These are phyloP conservation scores for Camelus dromedarius DNA, from an alignment of 2,113 vertebrate genomes.

Conservation along the genomic window DNA sequence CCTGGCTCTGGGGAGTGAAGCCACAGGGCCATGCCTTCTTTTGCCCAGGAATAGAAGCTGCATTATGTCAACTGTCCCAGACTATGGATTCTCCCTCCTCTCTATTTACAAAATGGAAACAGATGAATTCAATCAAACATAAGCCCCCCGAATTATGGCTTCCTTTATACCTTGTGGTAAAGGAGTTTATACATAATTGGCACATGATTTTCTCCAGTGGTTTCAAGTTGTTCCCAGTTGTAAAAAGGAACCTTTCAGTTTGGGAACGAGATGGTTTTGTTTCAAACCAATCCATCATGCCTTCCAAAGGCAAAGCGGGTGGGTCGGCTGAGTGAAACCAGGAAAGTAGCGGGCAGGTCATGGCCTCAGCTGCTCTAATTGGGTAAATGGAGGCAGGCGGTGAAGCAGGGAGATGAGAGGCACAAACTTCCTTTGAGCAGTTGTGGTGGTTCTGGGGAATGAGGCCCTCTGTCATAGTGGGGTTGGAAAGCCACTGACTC, in stretches of 20 bases:
- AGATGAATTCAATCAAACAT: constrained; percentile 87
- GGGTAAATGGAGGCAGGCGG: background rate
- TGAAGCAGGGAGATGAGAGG: background rate
- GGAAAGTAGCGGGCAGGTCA: background rate
- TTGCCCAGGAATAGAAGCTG: constrained; percentile 68
- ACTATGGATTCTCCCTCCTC: constrained; percentile 73
- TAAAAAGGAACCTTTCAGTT: constrained; percentile 85
- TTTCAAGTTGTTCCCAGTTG: constrained; percentile 80
- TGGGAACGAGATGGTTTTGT: constrained; percentile 79
- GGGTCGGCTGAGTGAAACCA: background rate
- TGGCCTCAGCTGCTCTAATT: background rate
- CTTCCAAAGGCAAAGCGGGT: constrained; percentile 62
- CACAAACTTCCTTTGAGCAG: background rate
- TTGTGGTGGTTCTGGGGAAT: background rate
- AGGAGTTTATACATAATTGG: constrained; percentile 87
- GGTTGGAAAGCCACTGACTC: constrained; percentile 32
- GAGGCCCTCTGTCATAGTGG: background rate
- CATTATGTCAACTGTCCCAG: constrained; percentile 81
- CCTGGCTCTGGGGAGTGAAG: background rate
- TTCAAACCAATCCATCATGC: constrained; percentile 79
- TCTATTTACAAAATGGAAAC: constrained; percentile 87
- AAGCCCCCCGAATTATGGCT: constrained; percentile 85
- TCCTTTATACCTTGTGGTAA: constrained; percentile 86
- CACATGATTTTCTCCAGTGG: constrained; percentile 85
- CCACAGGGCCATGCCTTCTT: constrained; percentile 70